Conservation (phyloP, 2,797 vertebrate genomes). For the Antennarius maculatus region DNA sequence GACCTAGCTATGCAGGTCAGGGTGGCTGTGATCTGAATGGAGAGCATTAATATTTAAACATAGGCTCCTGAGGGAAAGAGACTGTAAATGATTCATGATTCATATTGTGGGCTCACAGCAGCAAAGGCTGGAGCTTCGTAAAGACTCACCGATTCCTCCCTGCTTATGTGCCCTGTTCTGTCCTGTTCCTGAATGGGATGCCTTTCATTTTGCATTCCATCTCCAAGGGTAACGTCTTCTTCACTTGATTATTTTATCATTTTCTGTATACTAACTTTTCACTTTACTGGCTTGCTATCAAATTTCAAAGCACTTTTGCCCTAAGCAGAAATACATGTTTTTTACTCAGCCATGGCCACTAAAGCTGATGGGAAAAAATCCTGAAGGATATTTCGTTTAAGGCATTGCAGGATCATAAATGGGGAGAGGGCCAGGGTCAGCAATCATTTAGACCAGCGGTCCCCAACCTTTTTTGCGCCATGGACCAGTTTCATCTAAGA, state of each 20-base stretch:
- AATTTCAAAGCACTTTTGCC: constrained; percentile 21
- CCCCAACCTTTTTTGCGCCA: too few relatives aligned
- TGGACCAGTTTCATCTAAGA: too few relatives aligned
- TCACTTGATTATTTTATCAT: constrained; percentile 43
- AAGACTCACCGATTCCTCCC: constrained; percentile 64
- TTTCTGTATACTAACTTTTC: constrained; percentile 30
- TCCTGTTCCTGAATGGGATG: constrained; percentile 50
- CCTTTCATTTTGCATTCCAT: constrained; percentile 60
- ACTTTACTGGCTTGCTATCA: constrained; percentile 22
- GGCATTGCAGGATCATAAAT: not conserved
- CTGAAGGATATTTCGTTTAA: constrained; percentile 9
- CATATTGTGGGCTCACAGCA: constrained; percentile 59
- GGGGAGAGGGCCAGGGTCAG: not conserved
- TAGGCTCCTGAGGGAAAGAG: constrained; percentile 72
- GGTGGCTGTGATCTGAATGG: constrained; percentile 82
- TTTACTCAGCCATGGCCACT: not conserved
- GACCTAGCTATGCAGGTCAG: constrained; percentile 78
- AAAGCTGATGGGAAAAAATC: not conserved
- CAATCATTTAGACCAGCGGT: not conserved
- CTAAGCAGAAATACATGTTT: not conserved
- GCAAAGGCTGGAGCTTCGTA: constrained; percentile 60
- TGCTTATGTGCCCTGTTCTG: constrained; percentile 45
- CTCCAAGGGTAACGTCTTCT: constrained; percentile 62
- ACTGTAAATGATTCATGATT: constrained; percentile 82
- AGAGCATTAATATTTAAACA: constrained; percentile 85